Conservation (phyloP, 2,888 invertebrate genomes). For the Drosophila flavopinicola region DNA sequence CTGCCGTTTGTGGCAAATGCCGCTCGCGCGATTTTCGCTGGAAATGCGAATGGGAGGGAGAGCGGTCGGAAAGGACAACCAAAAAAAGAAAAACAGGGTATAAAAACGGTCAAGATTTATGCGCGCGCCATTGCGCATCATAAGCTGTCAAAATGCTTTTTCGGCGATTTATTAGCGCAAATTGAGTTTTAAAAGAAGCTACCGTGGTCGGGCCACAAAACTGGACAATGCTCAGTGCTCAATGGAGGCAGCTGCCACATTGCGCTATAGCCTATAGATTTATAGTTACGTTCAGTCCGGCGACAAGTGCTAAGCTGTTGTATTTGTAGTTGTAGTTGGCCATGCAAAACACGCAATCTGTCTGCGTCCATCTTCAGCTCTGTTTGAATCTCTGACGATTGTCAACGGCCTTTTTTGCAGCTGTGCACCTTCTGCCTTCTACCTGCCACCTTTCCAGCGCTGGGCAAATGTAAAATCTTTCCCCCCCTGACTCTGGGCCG, state of each 20-base stretch:
- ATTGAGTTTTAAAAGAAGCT: slow-evolving; percentile 83
- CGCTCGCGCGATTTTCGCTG: slow-evolving; percentile 61
- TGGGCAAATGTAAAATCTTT: slow-evolving; percentile 53
- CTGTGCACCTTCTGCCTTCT: slow-evolving; percentile 19
- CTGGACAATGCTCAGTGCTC: slow-evolving; percentile 37
- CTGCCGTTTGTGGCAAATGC: slow-evolving; percentile 56
- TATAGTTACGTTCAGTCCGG: slow-evolving; percentile 47
- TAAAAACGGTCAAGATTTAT: slow-evolving; percentile 72
- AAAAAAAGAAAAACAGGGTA: slow-evolving; percentile 23
- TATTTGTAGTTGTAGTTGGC: slow-evolving; percentile 40
- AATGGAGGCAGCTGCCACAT: slow-evolving; percentile 34
- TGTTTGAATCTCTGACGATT: slow-evolving; percentile 46
- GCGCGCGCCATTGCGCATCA: slow-evolving; percentile 75
- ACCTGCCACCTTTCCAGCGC: neutral
- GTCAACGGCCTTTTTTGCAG: slow-evolving; percentile 45
- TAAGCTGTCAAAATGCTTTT: slow-evolving; percentile 83
- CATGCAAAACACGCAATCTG: slow-evolving; percentile 72
- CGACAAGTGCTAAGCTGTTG: slow-evolving; percentile 55
- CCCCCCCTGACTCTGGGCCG: slow-evolving; percentile 1
- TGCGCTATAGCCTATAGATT: slow-evolving; percentile 40
- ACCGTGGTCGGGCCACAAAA: slow-evolving; percentile 24
- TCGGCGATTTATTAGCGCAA: slow-evolving; percentile 83
- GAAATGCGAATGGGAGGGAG: slow-evolving; percentile 50
- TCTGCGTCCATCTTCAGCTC: slow-evolving; percentile 65
- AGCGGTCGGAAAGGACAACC: neutral